These are phyloP conservation scores for Eutrigla gurnardus DNA, from an alignment of 2,797 vertebrate genomes.

Conservation along the genomic window DNA sequence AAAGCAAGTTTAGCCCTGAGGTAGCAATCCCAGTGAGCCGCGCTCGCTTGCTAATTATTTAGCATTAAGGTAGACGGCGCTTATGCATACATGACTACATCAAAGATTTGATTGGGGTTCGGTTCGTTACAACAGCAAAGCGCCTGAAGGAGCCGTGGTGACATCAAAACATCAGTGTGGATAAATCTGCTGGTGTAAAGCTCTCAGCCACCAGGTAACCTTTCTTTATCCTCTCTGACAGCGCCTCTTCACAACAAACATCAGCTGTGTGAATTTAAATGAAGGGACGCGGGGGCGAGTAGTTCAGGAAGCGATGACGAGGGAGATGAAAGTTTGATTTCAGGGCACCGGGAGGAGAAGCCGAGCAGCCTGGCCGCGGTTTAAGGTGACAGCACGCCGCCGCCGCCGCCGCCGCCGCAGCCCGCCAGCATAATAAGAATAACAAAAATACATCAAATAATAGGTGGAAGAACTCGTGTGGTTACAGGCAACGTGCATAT, in stretches of 20 bases:
- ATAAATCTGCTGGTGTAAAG: slow-evolving; percentile 81
- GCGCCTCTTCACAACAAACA: slow-evolving; percentile 75
- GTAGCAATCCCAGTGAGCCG: slow-evolving; percentile 80
- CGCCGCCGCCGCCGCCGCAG: slow-evolving; percentile 8
- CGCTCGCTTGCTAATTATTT: slow-evolving; percentile 84
- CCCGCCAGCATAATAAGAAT: neutral
- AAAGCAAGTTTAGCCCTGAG: slow-evolving; percentile 83
- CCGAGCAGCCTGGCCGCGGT: slow-evolving; percentile 24
- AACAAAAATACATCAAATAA: slow-evolving; percentile 10
- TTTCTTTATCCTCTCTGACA: slow-evolving; percentile 84
- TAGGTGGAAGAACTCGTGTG: neutral
- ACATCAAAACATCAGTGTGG: slow-evolving; percentile 87
- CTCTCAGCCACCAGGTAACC: slow-evolving; percentile 84
- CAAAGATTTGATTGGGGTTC: slow-evolving; percentile 86
- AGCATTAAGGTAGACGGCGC: slow-evolving; percentile 88
- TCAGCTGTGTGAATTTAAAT: slow-evolving; percentile 67
- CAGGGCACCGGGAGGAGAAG: slow-evolving; percentile 30
- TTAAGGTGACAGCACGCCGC: slow-evolving; percentile 52
- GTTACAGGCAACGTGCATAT: slow-evolving; percentile 3
- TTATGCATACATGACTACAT: slow-evolving; percentile 86
- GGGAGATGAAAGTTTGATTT: slow-evolving; percentile 75
- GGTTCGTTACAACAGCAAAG: slow-evolving; percentile 80
- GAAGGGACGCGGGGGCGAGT: slow-evolving; percentile 68
- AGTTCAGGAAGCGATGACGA: slow-evolving; percentile 54
- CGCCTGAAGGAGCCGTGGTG: slow-evolving; percentile 78